phyloP scores from a whole-genome alignment of 2,797 vertebrate genomes.

The Hypotaenidia philippensis region DNA sequence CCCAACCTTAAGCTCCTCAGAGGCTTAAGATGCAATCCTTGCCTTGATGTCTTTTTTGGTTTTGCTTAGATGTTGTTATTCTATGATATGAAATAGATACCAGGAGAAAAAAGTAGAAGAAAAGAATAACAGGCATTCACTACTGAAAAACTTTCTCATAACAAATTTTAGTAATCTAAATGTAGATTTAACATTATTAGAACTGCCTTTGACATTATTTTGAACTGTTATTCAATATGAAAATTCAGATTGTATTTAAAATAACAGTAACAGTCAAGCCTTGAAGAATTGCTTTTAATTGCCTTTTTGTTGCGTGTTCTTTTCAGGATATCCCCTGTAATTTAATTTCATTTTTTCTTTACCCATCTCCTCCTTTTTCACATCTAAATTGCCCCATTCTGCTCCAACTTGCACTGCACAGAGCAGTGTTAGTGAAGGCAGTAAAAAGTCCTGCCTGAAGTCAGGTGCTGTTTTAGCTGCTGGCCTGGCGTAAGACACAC shows the following conservation, averaged over 20 bases:
- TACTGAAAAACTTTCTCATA: neutral
- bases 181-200: neutral
- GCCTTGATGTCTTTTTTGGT: neutral
- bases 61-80: neutral
- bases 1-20: neutral
- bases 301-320: neutral
- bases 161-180: neutral
- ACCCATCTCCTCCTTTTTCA: neutral
- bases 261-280: neutral
- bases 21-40: neutral
- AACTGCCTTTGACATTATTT: neutral
- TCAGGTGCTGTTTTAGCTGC: neutral
- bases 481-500: neutral
- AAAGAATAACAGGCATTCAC: neutral
- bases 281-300: neutral
- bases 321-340: neutral
- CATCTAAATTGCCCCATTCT: neutral
- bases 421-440: neutral
- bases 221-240: no score
- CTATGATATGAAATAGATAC: neutral
- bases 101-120: neutral
- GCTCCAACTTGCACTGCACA: neutral
- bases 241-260: neutral
- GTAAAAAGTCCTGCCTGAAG: neutral
- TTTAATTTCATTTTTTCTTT: neutral